Percentiles rank a stretch among this genome's conserved stretches.
These are phyloP conservation scores for Peromyscus aztecus DNA, from an alignment of 2,797 vertebrate species.

Conservation along the genomic window DNA sequence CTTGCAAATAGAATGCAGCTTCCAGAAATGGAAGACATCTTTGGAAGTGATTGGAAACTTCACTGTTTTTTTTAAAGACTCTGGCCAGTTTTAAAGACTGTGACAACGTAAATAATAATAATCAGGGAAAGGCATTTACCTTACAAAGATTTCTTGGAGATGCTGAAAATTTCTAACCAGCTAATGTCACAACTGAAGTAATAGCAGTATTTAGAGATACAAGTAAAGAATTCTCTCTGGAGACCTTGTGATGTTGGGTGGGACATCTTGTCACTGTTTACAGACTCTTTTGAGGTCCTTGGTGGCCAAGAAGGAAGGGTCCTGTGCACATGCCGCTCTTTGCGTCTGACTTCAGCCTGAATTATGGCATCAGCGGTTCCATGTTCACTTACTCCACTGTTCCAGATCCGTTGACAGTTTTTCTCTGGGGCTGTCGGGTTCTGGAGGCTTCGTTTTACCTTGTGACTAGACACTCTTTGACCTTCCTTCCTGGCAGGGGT, in stretches of 20 bases:
- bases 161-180: slow-evolving; percentile 22
- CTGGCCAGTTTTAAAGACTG: background rate
- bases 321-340: background rate
- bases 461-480: background rate
- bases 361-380: background rate
- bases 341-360: background rate
- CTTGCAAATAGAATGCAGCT: background rate
- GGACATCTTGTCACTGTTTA: background rate
- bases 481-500: background rate
- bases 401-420: background rate
- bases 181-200: background rate
- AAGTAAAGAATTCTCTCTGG: background rate
- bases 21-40: background rate
- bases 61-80: background rate
- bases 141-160: background rate
- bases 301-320: background rate
- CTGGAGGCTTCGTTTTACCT: background rate
- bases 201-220: background rate
- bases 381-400: background rate
- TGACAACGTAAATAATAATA: background rate
- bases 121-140: background rate
- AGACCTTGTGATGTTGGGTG: background rate
- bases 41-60: slow-evolving; percentile 10
- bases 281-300: background rate
- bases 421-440: background rate